Evolutionary conservation across 2,797 vertebrate species (phyloP).

Genomic region (Tolypeutes matacus): DNA sequence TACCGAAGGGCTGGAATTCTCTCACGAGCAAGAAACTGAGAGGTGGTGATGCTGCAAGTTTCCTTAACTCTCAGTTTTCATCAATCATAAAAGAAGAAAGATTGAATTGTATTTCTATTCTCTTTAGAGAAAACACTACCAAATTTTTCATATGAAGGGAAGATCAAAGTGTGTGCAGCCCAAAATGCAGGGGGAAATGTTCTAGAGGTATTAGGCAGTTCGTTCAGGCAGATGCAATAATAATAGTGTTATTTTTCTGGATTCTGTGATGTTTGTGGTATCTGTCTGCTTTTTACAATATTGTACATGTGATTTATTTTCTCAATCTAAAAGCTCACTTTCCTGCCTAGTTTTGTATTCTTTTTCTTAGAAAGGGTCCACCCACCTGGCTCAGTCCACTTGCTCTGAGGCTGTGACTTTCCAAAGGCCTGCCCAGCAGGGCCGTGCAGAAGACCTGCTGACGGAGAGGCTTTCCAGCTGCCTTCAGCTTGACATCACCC

Average conservation of each 20-base stretch:
- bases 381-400: background rate
- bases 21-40: too few relatives aligned
- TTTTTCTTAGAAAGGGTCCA: background rate
- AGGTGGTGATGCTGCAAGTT: background rate
- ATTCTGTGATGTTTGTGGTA: background rate
- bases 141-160: background rate
- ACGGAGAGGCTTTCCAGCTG: too few relatives aligned
- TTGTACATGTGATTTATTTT: background rate
- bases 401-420: background rate
- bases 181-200: background rate
- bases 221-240: background rate
- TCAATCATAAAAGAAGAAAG: background rate
- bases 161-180: background rate
- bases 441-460: background rate
- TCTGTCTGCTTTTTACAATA: background rate
- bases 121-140: background rate
- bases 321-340: constrained; percentile 10
- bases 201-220: background rate
- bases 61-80: background rate
- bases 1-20: constrained; percentile 91
- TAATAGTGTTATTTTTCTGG: background rate
- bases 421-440: background rate
- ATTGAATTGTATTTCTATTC: background rate
- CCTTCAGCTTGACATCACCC: too few relatives aligned
- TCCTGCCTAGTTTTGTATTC: background rate